Percentiles rank a stretch among this genome's conserved stretches.
Conservation (phyloP, 2,888 invertebrate genomes). For the Cephus sareptanus region DNA sequence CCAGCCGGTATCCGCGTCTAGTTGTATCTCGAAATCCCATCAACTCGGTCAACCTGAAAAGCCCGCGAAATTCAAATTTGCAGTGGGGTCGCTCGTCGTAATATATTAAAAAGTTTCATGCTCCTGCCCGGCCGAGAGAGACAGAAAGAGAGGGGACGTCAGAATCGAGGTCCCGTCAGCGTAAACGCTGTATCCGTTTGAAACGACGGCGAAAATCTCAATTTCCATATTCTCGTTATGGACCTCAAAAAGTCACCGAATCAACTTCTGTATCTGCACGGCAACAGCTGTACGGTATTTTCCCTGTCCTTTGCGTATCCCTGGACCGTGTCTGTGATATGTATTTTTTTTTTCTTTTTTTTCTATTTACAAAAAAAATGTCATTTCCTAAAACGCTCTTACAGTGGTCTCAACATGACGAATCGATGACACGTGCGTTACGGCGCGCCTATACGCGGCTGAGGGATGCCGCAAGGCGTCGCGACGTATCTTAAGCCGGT, state of each 20-base stretch:
- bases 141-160: not conserved
- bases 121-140: not conserved
- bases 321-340: not conserved
- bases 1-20: not conserved
- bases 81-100: not conserved
- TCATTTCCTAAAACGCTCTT: not conserved
- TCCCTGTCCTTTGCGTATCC: no score
- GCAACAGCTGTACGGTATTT: not conserved
- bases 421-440: not conserved
- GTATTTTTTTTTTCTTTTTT: no score
- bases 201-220: not conserved
- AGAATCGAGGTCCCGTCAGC: not conserved
- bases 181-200: not conserved
- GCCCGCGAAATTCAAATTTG: not conserved
- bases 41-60: not conserved
- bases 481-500: not conserved
- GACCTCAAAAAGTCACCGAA: not conserved
- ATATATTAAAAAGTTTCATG: not conserved
- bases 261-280: not conserved
- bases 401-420: not conserved
- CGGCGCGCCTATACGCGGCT: not conserved
- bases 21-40: not conserved
- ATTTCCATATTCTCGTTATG: not conserved
- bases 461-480: not conserved
- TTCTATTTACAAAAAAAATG: not conserved